Evolutionary conservation across 2,797 vertebrate genomes (phyloP), one percentile per base, ranked within the genome.

Genomic region (Manis javanica): DNA sequence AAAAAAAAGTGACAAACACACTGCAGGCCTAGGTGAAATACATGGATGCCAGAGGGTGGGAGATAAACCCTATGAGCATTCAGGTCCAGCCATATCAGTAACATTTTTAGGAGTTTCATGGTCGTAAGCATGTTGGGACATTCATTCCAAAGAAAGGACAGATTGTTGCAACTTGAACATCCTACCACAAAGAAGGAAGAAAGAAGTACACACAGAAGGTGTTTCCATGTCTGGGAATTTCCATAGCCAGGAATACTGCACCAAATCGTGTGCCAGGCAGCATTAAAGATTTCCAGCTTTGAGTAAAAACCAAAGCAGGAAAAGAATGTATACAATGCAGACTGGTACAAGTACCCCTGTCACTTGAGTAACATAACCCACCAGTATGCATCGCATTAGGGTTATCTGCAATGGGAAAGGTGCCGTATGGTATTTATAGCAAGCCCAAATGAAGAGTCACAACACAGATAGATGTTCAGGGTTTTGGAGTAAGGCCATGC

Each of bases 231-330:
- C 29, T 82, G 7, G 68, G 89, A n/a, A 71, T 46, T 26, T 83
- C 42, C n/a, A 61, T n/a, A 83, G 18, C 85, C 46, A 87, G 57
- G 49, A 89, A 64, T 34, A 91, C 0, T 77, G 49, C 29, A 74
- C 24, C 75, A 90, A 79, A 87, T 69, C 34, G 61, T 68, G 83
- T n/a, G 13, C n/a, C 49, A 90, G 34, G 31, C 64, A 13, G 49
- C 34, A 57, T 46, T 42, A 74, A 69, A 51, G 13, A 7, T 12
- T 94, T 75, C 18, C 37, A 94, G 23, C 11, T 78, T 78, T 66
- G 23, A 93, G 31, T 55, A 78, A 95, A 81, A 29, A 82, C 26
- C 37, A 94, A 94, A 84, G 69, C 51, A 66, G 34, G 8, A 83
- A 94, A 78, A 63, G 15, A 55, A 49, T 42, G 12, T 51, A 39